Base-by-base conservation (phyloP, 2,888 invertebrate genomes). In the Smittia aterrima region DNA sequence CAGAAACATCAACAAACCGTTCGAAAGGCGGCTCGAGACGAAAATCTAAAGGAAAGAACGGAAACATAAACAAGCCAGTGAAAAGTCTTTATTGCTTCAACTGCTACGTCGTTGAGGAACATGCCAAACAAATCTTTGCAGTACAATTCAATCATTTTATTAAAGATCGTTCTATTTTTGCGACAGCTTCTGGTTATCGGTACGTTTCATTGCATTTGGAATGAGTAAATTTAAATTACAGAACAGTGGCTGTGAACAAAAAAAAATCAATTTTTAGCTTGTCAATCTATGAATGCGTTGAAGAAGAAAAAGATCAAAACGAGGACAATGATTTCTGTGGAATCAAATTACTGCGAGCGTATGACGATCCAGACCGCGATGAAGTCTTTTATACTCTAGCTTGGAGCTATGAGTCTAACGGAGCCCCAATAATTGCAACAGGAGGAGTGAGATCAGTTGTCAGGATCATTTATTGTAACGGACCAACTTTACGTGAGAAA, bases 191-290 rank as follows among this genome's bases (percentile, higher is more conserved):
- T 4, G 27, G 64, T 22, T 58, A 58, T 22, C 58, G 58, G 16
- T 38, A 38, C 4, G 38, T 38, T n/a, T 38, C 6, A 38, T 38
- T 38, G 38, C 6, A 38, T 11, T 38, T 4, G 38, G 38, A 66
- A 38, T 38, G 66, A 20, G 1, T 66, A 66, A n/a, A n/a, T n/a
- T n/a, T n/a, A n/a, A n/a, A n/a, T n/a, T n/a, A n/a, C n/a, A n/a
- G n/a, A n/a, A n/a, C n/a, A n/a, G n/a, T n/a, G n/a, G n/a, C n/a
- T n/a, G n/a, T n/a, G n/a, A n/a, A n/a, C 0, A 97, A 97, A 20
- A 95, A 95, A 80, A 96, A 96, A n/a, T n/a, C n/a, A n/a, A n/a
- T n/a, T n/a, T n/a, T n/a, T 82, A 85, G 96, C 78, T 93, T 96
- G 0, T 93, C 95, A 22, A 90, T 98, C 77, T 98, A 97, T 80